Base-by-base conservation (phyloP, 2,113 vertebrate species). In the Alexandromys fortis region DNA sequence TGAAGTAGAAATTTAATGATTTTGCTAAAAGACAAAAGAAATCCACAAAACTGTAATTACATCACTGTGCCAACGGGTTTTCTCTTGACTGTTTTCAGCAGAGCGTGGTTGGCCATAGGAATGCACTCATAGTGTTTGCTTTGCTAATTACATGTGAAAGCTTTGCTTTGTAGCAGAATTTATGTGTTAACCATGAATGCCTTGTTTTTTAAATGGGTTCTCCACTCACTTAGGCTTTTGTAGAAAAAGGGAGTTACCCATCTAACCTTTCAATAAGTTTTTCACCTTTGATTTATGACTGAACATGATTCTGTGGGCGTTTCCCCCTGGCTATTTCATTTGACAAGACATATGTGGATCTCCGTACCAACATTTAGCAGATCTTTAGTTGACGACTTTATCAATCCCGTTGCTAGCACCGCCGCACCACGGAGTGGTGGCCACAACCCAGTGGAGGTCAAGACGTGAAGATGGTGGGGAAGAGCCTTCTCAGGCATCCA, bases 401-500 rank as follows among this genome's bases (percentile, higher is more conserved):
- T 93, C 96, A 79, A 82, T 95, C 91, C 61, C 83, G 3, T 86
- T 87, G 96, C 79, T 77, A 94, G 55, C 2, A 21, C 68, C 96
- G 96, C 72, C 33, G 73, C 12, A 79, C 38, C 95, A 96, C 47
- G 70, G 94, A 81, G 78, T 79, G 76, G 42, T 87, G 58, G 45
- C 94, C 97, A 97, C 76, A 38, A 49, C 94, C 75, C 76, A 87
- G 73, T 87, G 87, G 96, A 94, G 86, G 67, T 90, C 86, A 73
- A 97, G 98, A 97, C 65, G 58, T 95, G 86, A 98, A 89, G 77
- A 81, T 61, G 65, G 82, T 96, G 96, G 89, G 94, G 70, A 96
- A 98, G 93, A 97, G 93, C 95, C 95, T 96, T 95, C 73, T 73
- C 97, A 90, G 98, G 98, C 98, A 98, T 97, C 94, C 90, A 45